Conservation (phyloP, 2,797 vertebrate species). For the Holocentrus rufus region DNA sequence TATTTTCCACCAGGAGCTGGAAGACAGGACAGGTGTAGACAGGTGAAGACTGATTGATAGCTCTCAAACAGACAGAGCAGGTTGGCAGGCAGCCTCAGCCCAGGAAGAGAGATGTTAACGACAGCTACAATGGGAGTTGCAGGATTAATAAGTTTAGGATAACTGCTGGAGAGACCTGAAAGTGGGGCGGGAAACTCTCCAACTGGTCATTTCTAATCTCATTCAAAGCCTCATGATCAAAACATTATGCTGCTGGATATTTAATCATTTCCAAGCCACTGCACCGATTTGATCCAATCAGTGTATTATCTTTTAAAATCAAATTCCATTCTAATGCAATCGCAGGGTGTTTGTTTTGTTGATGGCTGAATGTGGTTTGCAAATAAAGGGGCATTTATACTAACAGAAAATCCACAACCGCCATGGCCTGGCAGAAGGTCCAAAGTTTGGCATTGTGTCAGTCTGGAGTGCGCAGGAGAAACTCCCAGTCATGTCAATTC, state of each 20-base stretch:
- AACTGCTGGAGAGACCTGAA: neutral
- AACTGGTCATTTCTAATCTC: too few relatives aligned
- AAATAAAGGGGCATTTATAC: neutral
- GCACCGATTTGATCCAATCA: neutral
- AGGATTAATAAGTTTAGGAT: neutral
- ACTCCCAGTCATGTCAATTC: constrained; percentile 25
- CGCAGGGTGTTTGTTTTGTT: neutral
- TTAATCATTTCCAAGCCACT: neutral
- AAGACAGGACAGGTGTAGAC: constrained; percentile 13
- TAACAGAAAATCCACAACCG: neutral
- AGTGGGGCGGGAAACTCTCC: too few relatives aligned
- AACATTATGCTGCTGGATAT: neutral
- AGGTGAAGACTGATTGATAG: constrained; percentile 41
- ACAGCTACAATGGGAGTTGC: neutral
- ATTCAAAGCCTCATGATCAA: too few relatives aligned
- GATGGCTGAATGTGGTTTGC: neutral
- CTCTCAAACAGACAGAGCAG: constrained; percentile 2
- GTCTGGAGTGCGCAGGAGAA: neutral
- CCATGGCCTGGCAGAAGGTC: neutral
- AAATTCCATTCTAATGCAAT: neutral
- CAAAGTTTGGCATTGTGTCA: neutral
- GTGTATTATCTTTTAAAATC: neutral
- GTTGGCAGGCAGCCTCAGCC: neutral
- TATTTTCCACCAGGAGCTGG: constrained; percentile 48
- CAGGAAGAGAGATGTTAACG: neutral